Evolutionary conservation across 2,797 vertebrate genomes (phyloP).

Genomic region (Anguilla megastoma): DNA sequence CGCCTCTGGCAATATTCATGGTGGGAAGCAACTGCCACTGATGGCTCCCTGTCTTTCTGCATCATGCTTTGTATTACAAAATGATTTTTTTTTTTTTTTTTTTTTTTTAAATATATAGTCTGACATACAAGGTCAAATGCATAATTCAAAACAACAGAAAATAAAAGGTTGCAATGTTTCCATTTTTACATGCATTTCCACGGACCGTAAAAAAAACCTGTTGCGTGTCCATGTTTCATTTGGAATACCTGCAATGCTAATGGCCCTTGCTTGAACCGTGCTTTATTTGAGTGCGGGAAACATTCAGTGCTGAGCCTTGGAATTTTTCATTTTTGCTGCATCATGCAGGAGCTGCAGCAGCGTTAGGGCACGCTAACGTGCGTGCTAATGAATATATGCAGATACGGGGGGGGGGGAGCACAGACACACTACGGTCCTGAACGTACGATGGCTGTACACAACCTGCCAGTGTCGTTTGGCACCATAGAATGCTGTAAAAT

Average conservation of each 20-base stretch:
- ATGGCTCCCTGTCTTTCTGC: neutral
- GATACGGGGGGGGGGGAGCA: neutral
- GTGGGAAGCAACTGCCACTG: neutral
- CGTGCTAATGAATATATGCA: neutral
- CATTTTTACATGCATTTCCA: neutral
- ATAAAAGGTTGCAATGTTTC: neutral
- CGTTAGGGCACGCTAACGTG: neutral
- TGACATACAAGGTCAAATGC: neutral
- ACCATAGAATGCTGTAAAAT: neutral
- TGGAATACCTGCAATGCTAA: neutral
- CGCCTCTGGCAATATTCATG: neutral
- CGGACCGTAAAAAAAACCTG: neutral
- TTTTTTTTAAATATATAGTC: neutral
- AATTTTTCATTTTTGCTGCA: conserved; percentile 15
- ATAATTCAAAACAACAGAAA: neutral
- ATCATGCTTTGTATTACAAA: neutral
- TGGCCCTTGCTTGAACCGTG: neutral
- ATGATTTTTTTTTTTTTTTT: neutral
- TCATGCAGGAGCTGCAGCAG: conserved; percentile 12
- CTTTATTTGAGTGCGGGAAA: neutral
- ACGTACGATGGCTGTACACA: neutral
- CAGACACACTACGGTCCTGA: neutral
- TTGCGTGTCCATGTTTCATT: neutral
- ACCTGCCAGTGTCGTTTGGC: neutral
- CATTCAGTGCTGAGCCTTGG: neutral